Percentiles rank a stretch among this genome's conserved stretches.
Conservation (phyloP, 2,113 vertebrate genomes). For the Psilopogon haemacephalus region DNA sequence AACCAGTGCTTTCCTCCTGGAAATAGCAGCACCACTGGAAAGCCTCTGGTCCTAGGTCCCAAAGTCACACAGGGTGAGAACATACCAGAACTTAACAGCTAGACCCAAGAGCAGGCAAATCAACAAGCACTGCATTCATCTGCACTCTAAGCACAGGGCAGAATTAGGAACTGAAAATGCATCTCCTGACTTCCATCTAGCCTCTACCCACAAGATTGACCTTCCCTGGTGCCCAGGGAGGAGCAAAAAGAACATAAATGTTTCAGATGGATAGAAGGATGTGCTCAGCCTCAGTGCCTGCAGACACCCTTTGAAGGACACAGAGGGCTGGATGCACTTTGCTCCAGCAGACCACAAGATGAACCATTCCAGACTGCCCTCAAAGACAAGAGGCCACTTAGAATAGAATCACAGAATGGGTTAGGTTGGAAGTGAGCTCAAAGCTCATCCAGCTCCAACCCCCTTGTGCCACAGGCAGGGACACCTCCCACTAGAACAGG, state of each 20-base stretch:
- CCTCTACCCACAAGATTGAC: neutral
- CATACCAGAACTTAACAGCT: neutral
- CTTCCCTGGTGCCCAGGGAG: neutral
- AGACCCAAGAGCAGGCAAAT: neutral
- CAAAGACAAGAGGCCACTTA: neutral
- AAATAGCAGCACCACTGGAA: neutral
- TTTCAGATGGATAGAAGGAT: neutral
- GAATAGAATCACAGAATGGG: too few relatives aligned
- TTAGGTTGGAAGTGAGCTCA: too few relatives aligned
- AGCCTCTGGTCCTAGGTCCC: neutral
- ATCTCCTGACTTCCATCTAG: neutral
- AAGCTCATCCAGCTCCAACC: too few relatives aligned
- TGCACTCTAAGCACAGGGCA: neutral
- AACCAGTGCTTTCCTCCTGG: neutral
- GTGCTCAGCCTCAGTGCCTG: neutral
- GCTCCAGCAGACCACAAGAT: neutral
- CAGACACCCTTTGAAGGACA: neutral
- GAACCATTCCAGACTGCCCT: neutral
- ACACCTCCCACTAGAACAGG: too few relatives aligned
- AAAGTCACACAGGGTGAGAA: neutral
- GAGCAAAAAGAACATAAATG: neutral
- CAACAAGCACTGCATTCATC: neutral
- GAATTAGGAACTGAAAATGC: neutral
- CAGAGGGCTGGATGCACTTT: rapidly evolving
- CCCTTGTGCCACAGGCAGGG: too few relatives aligned